Base-by-base conservation (phyloP, 64 coral and sea anemone genomes). In the Montipora capricornis region DNA sequence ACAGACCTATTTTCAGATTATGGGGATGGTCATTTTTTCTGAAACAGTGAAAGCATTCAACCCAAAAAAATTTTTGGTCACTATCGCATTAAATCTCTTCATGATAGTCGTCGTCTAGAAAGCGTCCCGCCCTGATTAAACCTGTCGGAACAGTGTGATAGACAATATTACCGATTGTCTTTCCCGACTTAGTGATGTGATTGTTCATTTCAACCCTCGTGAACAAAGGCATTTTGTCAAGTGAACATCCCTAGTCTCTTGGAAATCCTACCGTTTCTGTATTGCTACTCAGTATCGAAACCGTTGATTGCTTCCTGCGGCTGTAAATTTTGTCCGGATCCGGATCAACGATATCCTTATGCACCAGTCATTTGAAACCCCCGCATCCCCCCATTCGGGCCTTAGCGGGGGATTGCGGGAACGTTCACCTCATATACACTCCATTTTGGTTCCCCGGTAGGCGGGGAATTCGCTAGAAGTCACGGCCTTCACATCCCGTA, bases 191-290 rank as follows among this genome's bases (percentile, higher is more conserved):
- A 8, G 68, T 17, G 4, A 89, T 14, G 69, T 83, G 79, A 20
- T 26, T 44, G 51, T 94, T 89, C 93, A 94, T 89, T 49, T 94
- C 37, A 4, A 61, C 17, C 13, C 87, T 49, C 1, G 92, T 83
- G 45, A 94, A 89, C 79, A 94, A 67, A 0, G 87, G 87, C 69
- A 83, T 94, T 16, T 89, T 94, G 11, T 94, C 87, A 4, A 94
- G 44, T 1, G 79, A 88, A 6, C 20, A 61, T 12, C 78, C 68
- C 79, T 53, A 88, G 6, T 87, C 79, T 49, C 19, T 47, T 16
- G 92, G 92, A 93, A 82, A 80, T 12, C 62, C 15, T 47, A 86
- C 91, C 6, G 17, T 17, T 15, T 11, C 19, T 8, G 3, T 37
- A 17, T 10, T 26, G 0, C 37, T 37, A 37, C 37, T 74, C 46